Conservation (phyloP, 2,888 invertebrate species). For the Meganola albula region DNA sequence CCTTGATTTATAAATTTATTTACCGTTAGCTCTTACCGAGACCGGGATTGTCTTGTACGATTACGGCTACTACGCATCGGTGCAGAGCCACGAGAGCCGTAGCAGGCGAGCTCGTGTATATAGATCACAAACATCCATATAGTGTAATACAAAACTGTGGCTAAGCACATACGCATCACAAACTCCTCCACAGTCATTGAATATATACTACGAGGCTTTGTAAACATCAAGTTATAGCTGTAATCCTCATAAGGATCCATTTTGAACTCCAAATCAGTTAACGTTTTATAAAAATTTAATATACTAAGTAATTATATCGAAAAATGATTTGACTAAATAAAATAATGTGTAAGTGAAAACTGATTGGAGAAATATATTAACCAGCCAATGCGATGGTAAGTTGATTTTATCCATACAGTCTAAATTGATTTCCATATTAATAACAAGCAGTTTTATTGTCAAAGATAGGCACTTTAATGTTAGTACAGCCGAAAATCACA, state of each 20-base stretch:
- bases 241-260: conserved; percentile 9
- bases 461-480: conserved; percentile 11
- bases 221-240: conserved; percentile 9
- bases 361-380: conserved; percentile 40
- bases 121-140: conserved; percentile 31
- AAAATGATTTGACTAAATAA: conserved; percentile 47
- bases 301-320: conserved; percentile 36
- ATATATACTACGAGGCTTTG: neutral
- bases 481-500: conserved; percentile 35
- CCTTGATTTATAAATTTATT: too few relatives aligned
- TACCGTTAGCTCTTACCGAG: too few relatives aligned
- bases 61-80: too few relatives aligned
- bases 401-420: conserved; percentile 9
- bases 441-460: neutral
- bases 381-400: conserved; percentile 21
- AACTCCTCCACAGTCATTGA: conserved; percentile 31
- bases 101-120: conserved; percentile 20
- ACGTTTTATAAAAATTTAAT: neutral
- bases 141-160: conserved; percentile 35
- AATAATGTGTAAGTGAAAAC: conserved; percentile 47
- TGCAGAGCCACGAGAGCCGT: too few relatives aligned
- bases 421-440: too few relatives aligned
- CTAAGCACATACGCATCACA: conserved; percentile 36
- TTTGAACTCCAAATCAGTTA: conserved; percentile 1
- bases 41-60: too few relatives aligned